Evolutionary conservation across 1,140 invertebrate genomes (phyloP).

Genomic region (Vanessa atalanta): DNA sequence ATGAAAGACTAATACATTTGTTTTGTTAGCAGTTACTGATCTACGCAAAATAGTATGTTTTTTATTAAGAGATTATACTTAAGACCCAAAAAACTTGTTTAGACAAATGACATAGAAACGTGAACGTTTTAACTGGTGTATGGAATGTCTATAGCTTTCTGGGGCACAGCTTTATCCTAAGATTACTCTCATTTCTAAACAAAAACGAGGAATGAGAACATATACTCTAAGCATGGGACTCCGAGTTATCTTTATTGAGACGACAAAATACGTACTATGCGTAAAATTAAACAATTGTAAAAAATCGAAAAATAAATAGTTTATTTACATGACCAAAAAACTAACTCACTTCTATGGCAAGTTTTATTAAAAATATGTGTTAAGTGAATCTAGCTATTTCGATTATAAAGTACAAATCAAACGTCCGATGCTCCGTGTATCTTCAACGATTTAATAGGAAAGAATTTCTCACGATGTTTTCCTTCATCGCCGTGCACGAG

Average conservation of each 20-base stretch:
- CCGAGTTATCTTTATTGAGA: neutral
- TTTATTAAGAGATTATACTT: neutral
- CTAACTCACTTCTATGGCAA: too few species aligned
- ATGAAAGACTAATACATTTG: too few species aligned
- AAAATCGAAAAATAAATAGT: neutral
- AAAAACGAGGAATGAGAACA: neutral
- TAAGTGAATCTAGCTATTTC: too few species aligned
- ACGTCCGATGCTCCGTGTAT: too few species aligned
- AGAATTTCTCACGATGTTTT: too few species aligned
- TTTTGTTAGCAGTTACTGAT: neutral
- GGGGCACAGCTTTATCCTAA: conserved; percentile 12
- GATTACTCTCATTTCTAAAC: conserved; percentile 8
- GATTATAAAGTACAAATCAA: too few species aligned
- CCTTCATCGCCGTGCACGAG: too few species aligned
- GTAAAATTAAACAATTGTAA: neutral
- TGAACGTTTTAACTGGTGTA: neutral
- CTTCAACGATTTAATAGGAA: too few species aligned
- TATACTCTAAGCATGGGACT: neutral
- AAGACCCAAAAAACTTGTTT: neutral
- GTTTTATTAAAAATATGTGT: too few species aligned
- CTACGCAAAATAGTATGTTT: neutral
- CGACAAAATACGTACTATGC: neutral
- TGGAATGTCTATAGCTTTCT: conserved; percentile 4
- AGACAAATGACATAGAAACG: neutral
- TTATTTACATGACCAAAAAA: too few species aligned